Evolutionary conservation across 2,888 invertebrate species (phyloP), one percentile per base, ranked within the genome.

Genomic region (Pheosia tremula): DNA sequence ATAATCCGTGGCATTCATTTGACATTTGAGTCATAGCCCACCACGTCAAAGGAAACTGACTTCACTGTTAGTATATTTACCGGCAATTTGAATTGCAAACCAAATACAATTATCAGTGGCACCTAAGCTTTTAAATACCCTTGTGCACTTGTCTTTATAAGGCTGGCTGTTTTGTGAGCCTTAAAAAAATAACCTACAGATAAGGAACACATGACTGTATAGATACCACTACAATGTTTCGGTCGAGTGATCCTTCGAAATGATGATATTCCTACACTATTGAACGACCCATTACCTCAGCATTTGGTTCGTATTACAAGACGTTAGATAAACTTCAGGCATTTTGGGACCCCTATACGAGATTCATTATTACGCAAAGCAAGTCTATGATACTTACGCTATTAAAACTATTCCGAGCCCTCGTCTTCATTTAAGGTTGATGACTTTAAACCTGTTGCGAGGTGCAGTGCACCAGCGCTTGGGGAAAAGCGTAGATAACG

Each of bases 21-120:
- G 55, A 55, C 55, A 55, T 55, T 55, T 38, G 55, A 38, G 38
- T 55, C 55, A 39, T 55, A 37, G 24, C n/a, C 10, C 10, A 38
- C 5, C 55, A 36, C 8, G 38, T 54, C 53, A 39, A 55, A 55
- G 39, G 55, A 39, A 55, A 55, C 55, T 4, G 38, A 55, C 39
- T 39, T 38, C 55, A 9, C 39, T 55, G 55, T 3, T 39, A n/a
- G 13, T 24, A 6, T 13, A n/a, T 50, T 50, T 50, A 8, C 50
- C 50, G 9, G 3, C 53, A 37, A 37, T 11, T 38, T 53, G 53
- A 53, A 53, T 53, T 9, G 53, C 8, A 37, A 53, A 53, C 7
- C 37, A 53, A 53, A 53, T 53, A 53, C 4, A 10, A 10, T 37
- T 53, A 53, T 53, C 50, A 24, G 3, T 4, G 24, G 8, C 24